Conservation (phyloP, 2,113 vertebrate genomes). For the Martes martes region DNA sequence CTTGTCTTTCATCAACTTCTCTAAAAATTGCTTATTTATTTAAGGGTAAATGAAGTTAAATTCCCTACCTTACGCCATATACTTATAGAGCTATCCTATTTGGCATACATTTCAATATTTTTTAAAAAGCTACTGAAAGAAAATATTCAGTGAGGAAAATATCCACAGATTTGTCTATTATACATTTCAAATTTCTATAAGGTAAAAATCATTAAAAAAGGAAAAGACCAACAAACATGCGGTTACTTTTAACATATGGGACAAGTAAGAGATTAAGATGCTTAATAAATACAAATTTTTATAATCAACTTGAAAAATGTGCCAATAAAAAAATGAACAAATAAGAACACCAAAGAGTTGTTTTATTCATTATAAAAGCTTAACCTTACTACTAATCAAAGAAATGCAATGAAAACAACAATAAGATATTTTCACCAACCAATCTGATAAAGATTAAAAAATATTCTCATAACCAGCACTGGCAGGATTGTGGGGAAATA, state of each 20-base stretch:
- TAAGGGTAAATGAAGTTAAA: constrained; percentile 12
- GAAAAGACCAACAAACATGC: not conserved
- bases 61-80: not conserved
- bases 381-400: not conserved
- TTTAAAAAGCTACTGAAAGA: not conserved
- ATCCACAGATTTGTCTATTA: not conserved
- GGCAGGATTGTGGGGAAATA: not conserved
- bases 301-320: not conserved
- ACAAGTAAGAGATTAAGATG: not conserved
- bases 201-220: not conserved
- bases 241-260: not conserved
- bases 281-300: not conserved
- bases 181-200: not conserved
- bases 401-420: not conserved
- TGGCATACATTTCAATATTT: not conserved
- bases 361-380: not conserved
- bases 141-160: not conserved
- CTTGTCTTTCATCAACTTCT: not conserved
- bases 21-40: not conserved
- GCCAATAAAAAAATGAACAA: not conserved
- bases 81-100: not conserved
- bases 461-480: not conserved
- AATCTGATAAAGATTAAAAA: not conserved
- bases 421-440: not conserved
- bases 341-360: not conserved